phyloP scores from a whole-genome alignment of 2,113 vertebrate species.

The Xenopus borealis region DNA sequence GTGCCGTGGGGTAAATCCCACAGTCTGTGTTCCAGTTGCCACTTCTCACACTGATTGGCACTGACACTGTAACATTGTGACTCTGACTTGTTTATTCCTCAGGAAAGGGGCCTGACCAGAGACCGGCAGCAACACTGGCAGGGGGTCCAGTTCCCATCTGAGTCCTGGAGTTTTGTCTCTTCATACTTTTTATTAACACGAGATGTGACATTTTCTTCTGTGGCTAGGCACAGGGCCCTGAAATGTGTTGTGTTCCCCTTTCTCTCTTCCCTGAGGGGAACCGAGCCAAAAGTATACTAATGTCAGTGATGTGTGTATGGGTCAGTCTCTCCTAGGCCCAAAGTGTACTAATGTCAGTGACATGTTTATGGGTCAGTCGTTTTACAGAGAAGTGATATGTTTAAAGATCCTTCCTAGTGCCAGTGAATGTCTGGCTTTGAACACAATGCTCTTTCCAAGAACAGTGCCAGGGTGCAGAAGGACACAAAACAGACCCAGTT shows the following conservation, averaged over 20 bases:
- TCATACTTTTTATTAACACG: background rate
- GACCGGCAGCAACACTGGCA: background rate
- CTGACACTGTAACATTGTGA: no score
- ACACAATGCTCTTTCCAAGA: no score
- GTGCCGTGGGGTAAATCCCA: no score
- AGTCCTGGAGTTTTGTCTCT: background rate
- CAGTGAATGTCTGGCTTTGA: no score
- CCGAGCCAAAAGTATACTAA: background rate
- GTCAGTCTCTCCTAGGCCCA: no score
- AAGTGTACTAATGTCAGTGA: background rate
- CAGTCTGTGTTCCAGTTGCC: no score
- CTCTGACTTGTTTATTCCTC: background rate
- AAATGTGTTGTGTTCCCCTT: no score
- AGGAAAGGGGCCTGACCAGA: background rate
- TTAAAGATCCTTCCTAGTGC: no score
- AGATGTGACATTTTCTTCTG: background rate
- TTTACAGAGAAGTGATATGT: background rate
- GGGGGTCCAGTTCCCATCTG: background rate
- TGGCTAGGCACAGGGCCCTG: background rate
- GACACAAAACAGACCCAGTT: constrained; percentile 1
- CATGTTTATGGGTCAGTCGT: background rate
- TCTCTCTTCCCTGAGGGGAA: no score
- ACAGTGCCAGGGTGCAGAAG: no score
- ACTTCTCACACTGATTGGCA: no score
- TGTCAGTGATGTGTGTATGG: background rate